These are phyloP conservation scores for Drosophila nigricruria DNA, from an alignment of 2,888 invertebrate species.

Conservation along the genomic window DNA sequence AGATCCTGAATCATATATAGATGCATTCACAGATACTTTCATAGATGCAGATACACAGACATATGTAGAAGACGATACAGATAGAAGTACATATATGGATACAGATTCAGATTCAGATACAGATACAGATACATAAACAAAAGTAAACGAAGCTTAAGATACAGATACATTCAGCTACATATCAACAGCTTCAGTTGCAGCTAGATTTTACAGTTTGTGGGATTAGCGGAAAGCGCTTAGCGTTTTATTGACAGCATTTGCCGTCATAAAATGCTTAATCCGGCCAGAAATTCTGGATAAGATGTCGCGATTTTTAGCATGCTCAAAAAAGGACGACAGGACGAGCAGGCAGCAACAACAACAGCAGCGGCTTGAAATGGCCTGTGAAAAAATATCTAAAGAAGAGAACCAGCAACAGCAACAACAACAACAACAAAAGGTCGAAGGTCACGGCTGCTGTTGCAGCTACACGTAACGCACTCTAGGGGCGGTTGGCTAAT, in stretches of 20 bases:
- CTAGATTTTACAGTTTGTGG: conserved; percentile 25
- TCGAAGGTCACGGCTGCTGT: conserved; percentile 72
- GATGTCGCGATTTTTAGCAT: conserved; percentile 64
- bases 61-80: neutral
- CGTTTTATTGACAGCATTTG: conserved; percentile 67
- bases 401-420: conserved; percentile 25
- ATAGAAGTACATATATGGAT: neutral
- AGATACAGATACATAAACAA: neutral
- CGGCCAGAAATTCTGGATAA: conserved; percentile 66
- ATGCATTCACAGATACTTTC: neutral
- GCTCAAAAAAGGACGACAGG: conserved; percentile 58
- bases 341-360: conserved; percentile 18
- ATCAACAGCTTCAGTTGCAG: neutral
- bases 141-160: neutral
- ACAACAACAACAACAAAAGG: conserved; percentile 41
- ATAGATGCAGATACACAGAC: neutral
- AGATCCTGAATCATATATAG: too few species aligned
- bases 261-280: conserved; percentile 67
- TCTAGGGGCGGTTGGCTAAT: conserved; percentile 41
- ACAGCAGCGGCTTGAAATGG: conserved; percentile 42
- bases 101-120: neutral
- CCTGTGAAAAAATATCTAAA: conserved; percentile 62
- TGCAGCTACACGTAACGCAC: conserved; percentile 23
- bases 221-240: conserved; percentile 75
- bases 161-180: conserved; percentile 2